These are phyloP conservation scores for Oncorhynchus mykiss DNA, from an alignment of 2,113 vertebrate genomes.

Conservation along the genomic window DNA sequence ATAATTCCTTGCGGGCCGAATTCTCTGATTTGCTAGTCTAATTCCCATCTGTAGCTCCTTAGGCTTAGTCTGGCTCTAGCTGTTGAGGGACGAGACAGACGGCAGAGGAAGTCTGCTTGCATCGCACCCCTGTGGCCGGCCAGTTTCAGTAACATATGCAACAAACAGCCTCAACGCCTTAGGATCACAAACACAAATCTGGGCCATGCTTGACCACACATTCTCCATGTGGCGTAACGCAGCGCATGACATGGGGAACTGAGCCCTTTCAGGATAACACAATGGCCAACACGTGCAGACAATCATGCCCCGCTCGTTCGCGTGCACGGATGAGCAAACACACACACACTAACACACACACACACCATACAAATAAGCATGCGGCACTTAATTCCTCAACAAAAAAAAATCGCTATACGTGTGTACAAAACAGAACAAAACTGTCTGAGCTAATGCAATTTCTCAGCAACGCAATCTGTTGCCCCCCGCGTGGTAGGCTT, in stretches of 20 bases:
- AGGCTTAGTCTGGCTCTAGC: not conserved
- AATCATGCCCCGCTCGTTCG: too few species aligned
- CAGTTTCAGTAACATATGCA: not conserved
- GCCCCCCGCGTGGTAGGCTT: not conserved
- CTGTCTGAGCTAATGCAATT: not conserved
- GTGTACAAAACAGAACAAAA: not conserved
- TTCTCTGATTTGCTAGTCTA: not conserved
- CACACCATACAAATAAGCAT: not conserved
- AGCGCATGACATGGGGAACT: slow-evolving; percentile 2
- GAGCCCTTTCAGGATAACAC: not conserved
- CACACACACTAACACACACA: not conserved
- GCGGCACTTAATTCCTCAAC: not conserved
- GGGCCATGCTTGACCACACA: slow-evolving; percentile 9
- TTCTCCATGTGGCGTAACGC: not conserved
- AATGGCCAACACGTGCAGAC: not conserved
- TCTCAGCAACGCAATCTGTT: not conserved
- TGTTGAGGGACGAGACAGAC: not conserved
- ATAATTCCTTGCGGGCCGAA: too few species aligned
- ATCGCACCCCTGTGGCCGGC: not conserved
- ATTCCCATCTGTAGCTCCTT: not conserved
- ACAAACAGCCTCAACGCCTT: not conserved
- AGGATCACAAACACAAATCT: not conserved
- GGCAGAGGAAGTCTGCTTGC: not conserved
- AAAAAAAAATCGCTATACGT: not conserved
- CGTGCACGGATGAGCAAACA: not conserved